Evolutionary conservation across 1,140 invertebrate genomes (phyloP).

Genomic region (Elysia chlorotica): DNA sequence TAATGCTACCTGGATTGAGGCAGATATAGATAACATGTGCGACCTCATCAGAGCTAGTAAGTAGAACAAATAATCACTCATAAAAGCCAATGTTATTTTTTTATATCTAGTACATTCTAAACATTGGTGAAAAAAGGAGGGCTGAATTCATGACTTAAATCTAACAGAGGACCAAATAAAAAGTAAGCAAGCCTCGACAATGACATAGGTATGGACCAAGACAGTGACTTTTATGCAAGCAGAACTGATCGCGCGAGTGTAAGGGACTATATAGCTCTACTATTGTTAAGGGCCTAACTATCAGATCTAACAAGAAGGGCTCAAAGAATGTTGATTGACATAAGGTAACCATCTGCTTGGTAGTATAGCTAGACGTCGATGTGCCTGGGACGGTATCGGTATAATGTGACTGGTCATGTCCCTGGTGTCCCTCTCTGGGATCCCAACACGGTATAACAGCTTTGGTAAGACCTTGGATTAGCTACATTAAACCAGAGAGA

Average conservation of each 20-base stretch:
- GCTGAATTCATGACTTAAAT: background rate
- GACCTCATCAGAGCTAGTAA: slow-evolving; percentile 11
- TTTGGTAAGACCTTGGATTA: no score
- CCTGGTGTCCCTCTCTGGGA: background rate
- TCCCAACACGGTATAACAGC: no score
- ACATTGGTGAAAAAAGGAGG: background rate
- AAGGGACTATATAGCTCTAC: background rate
- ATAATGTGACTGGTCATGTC: background rate
- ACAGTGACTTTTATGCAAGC: background rate
- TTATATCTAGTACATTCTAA: background rate
- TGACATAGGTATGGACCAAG: background rate
- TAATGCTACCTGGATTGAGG: background rate
- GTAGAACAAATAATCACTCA: background rate
- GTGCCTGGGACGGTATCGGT: background rate
- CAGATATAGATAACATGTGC: slow-evolving; percentile 7
- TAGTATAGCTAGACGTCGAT: background rate
- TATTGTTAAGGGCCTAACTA: background rate
- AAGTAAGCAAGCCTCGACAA: no score
- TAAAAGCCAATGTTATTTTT: background rate
- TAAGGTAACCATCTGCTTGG: background rate
- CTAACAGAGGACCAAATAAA: background rate
- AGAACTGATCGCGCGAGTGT: background rate
- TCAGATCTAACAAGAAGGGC: background rate
- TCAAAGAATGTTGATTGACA: background rate
- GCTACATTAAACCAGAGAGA: no score